A percentile compares a stretch with the other conserved stretches of the same genome.
These are phyloP conservation scores for Drosophila quinaria DNA, from an alignment of 2,888 invertebrate genomes.

Conservation along the genomic window DNA sequence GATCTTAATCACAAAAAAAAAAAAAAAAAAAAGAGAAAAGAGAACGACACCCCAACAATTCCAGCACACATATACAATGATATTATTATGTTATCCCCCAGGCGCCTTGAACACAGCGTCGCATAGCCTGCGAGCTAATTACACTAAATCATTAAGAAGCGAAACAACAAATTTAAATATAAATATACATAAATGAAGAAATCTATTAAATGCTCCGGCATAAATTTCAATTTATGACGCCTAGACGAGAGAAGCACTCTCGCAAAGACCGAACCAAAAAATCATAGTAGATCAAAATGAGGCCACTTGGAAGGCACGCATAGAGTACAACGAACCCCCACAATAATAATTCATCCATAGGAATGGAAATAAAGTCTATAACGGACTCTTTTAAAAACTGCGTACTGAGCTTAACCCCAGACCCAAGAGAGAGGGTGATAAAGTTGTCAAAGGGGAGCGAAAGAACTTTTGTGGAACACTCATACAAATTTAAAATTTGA, in stretches of 20 bases:
- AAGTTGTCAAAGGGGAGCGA: slow-evolving; percentile 60
- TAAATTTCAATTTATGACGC: slow-evolving; percentile 79
- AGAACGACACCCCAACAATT: slow-evolving; percentile 44
- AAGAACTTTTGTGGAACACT: slow-evolving; percentile 45
- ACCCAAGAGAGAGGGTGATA: slow-evolving; percentile 18
- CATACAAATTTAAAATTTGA: background rate
- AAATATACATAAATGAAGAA: slow-evolving; percentile 33
- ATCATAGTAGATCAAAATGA: slow-evolving; percentile 62
- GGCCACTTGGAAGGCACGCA: slow-evolving; percentile 55
- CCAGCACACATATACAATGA: slow-evolving; percentile 9
- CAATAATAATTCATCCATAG: slow-evolving; percentile 35
- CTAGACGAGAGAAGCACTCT: slow-evolving; percentile 34
- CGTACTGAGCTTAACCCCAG: slow-evolving; percentile 55
- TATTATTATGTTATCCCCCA: slow-evolving; percentile 7
- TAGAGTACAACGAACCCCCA: slow-evolving; percentile 65
- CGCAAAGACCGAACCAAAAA: slow-evolving; percentile 8
- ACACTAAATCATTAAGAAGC: slow-evolving; percentile 73
- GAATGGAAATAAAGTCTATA: slow-evolving; percentile 53
- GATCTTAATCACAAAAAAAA: slow-evolving; percentile 70
- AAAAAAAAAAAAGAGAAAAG: slow-evolving; percentile 30
- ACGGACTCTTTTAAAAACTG: slow-evolving; percentile 46
- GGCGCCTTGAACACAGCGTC: slow-evolving; percentile 52
- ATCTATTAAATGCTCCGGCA: slow-evolving; percentile 80
- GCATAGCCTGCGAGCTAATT: slow-evolving; percentile 63
- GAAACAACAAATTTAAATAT: slow-evolving; percentile 72